Evolutionary conservation across 2,888 invertebrate genomes (phyloP).

Genomic region (Rhabditophanes sp.): DNA sequence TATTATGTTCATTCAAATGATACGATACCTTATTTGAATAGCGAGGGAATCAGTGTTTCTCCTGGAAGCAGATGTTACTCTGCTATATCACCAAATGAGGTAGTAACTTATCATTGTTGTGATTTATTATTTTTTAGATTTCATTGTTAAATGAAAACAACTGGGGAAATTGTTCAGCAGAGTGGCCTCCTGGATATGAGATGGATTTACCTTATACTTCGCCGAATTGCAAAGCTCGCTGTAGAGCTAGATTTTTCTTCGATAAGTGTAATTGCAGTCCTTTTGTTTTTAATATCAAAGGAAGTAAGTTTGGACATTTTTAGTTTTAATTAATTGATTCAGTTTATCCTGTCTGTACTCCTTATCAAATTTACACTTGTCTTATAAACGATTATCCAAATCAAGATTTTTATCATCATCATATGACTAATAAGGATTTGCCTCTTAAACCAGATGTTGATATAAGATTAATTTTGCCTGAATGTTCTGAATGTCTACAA

Average conservation of each 20-base stretch:
- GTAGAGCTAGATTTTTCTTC: slow-evolving; percentile 16
- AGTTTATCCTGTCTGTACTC: slow-evolving; percentile 10
- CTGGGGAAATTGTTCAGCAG: slow-evolving; percentile 20
- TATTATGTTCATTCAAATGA: slow-evolving; percentile 31
- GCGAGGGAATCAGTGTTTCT: slow-evolving; percentile 37
- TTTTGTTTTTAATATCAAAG: slow-evolving; percentile 18
- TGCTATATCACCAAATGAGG: slow-evolving; percentile 21
- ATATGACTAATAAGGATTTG: too few relatives aligned
- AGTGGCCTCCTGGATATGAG: slow-evolving; percentile 15
- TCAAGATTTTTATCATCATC: too few relatives aligned
- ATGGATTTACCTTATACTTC: slow-evolving; percentile 13
- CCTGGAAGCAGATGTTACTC: slow-evolving; percentile 27
- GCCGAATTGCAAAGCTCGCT: slow-evolving; percentile 14
- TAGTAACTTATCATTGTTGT: slow-evolving; percentile 5
- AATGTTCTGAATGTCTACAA: slow-evolving; percentile 17
- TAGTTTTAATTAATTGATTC: slow-evolving; percentile 4
- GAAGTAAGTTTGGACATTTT: slow-evolving; percentile 8
- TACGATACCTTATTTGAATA: slow-evolving; percentile 22
- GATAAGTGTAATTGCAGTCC: slow-evolving; percentile 18
- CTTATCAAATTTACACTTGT: slow-evolving; percentile 5
- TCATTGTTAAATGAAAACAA: slow-evolving; percentile 1
- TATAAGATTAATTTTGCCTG: slow-evolving; percentile 4
- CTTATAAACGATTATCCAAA: slow-evolving; percentile 9
- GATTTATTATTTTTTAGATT: too few relatives aligned
- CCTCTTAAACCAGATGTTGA: too few relatives aligned